These are phyloP conservation scores for Megastigmus dorsalis DNA, from an alignment of 2,888 invertebrate species.

Conservation along the genomic window DNA sequence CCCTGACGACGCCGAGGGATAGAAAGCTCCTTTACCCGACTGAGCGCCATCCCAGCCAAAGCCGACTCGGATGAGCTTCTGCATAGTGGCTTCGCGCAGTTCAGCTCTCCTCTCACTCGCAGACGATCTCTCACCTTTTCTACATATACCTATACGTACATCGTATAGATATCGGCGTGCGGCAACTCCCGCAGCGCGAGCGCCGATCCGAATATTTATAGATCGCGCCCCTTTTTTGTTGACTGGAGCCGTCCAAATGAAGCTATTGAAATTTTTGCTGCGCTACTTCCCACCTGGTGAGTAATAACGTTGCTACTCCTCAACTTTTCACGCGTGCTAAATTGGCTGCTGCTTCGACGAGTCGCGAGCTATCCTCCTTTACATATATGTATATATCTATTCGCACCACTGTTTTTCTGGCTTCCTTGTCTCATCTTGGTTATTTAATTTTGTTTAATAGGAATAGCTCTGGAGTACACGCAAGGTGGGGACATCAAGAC, in stretches of 20 bases:
- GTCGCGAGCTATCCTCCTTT: too few relatives aligned
- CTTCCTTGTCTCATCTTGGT: not conserved
- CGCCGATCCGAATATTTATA: not conserved
- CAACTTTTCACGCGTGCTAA: too few relatives aligned
- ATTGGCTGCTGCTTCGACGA: too few relatives aligned
- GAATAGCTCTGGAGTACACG: constrained; percentile 80
- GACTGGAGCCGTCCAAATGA: constrained; percentile 75
- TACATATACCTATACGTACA: too few relatives aligned
- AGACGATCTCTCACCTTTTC: too few relatives aligned
- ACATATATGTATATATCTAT: too few relatives aligned
- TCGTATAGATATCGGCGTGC: not conserved
- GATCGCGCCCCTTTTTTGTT: not conserved
- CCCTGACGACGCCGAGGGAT: constrained; percentile 5
- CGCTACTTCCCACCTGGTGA: constrained; percentile 84
- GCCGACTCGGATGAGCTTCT: not conserved
- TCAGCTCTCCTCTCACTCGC: not conserved
- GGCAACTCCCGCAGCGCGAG: not conserved
- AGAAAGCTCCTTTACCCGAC: not conserved
- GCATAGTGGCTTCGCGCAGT: not conserved
- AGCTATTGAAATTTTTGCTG: constrained; percentile 81
- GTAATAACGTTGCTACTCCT: too few relatives aligned
- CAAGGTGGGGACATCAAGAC: constrained; percentile 78
- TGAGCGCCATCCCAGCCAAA: too few relatives aligned
- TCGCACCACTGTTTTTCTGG: too few relatives aligned
- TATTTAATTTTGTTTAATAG: constrained; percentile 63